Evolutionary conservation across 1,140 invertebrate species (phyloP).

Genomic region (Lerema accius): DNA sequence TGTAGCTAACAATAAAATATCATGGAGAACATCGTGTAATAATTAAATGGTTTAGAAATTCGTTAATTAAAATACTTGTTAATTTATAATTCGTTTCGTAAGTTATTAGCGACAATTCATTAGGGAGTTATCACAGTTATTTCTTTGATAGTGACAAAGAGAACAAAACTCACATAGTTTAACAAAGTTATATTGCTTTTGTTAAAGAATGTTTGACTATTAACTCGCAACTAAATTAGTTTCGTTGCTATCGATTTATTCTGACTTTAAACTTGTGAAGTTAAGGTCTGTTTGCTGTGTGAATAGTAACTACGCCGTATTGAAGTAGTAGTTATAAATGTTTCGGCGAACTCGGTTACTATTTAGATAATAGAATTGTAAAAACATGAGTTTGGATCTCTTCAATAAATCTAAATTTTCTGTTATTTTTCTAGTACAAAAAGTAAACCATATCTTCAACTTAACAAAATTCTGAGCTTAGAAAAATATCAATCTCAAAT

Average conservation of each 20-base stretch:
- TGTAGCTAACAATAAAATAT: neutral
- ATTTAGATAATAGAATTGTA: too few relatives aligned
- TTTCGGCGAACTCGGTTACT: too few relatives aligned
- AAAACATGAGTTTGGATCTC: too few relatives aligned
- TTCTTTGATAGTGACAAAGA: constrained; percentile 33
- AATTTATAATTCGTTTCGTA: constrained; percentile 18
- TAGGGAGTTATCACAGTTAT: constrained; percentile 13
- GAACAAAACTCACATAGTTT: constrained; percentile 25
- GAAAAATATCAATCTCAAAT: too few relatives aligned
- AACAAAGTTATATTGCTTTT: constrained; percentile 32
- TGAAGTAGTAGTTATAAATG: neutral
- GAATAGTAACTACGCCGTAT: neutral
- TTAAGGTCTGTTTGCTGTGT: constrained; percentile 12
- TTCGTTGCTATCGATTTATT: constrained; percentile 23
- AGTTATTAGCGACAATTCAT: constrained; percentile 16
- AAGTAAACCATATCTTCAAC: too few relatives aligned
- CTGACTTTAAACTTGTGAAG: constrained; percentile 17
- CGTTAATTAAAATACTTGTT: constrained; percentile 22
- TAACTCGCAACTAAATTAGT: constrained; percentile 33
- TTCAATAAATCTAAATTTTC: too few relatives aligned
- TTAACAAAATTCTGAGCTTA: too few relatives aligned
- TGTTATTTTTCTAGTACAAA: too few relatives aligned
- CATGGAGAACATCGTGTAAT: neutral
- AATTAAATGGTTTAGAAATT: neutral
- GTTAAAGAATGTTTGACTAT: constrained; percentile 35